Percentiles rank a stretch among this genome's conserved stretches.
Evolutionary conservation across 1,140 invertebrate genomes (phyloP).

Genomic region (Homalodisca vitripennis): DNA sequence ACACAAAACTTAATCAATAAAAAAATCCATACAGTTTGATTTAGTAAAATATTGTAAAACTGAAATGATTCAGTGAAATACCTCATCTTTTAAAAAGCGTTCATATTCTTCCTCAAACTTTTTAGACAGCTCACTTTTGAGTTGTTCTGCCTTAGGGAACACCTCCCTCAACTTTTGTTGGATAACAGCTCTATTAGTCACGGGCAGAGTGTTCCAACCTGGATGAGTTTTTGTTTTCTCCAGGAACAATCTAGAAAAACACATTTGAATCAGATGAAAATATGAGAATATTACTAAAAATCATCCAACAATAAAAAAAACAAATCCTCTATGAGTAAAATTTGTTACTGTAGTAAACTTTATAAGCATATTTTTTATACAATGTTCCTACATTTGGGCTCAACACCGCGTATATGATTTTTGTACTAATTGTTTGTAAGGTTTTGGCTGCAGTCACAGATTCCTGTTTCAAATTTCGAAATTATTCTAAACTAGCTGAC

Average conservation of each 20-base stretch:
- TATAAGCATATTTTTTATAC: too few species aligned
- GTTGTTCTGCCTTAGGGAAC: slow-evolving; percentile 79
- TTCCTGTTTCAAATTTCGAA: too few species aligned
- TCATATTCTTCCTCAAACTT: slow-evolving; percentile 75
- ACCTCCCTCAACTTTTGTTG: slow-evolving; percentile 73
- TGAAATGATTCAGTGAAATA: slow-evolving; percentile 38
- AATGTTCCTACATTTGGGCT: too few species aligned
- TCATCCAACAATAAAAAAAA: too few species aligned
- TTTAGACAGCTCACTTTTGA: slow-evolving; percentile 74
- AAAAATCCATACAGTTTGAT: not conserved
- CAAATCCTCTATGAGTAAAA: too few species aligned
- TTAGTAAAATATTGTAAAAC: not conserved
- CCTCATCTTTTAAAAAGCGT: slow-evolving; percentile 60
- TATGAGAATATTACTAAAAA: too few species aligned
- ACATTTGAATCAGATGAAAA: too few species aligned
- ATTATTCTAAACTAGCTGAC: too few species aligned
- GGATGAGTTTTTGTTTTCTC: slow-evolving; percentile 89
- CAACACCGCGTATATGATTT: too few species aligned
- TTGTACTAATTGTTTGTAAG: too few species aligned
- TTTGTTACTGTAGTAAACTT: too few species aligned
- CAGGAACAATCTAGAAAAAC: slow-evolving; percentile 70
- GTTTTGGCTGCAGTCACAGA: too few species aligned
- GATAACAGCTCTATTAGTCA: slow-evolving; percentile 66
- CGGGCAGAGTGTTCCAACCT: slow-evolving; percentile 68
- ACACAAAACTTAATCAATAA: not conserved